phyloP scores from a whole-genome alignment of 2,888 invertebrate genomes.

The Incurvaria masculella region DNA sequence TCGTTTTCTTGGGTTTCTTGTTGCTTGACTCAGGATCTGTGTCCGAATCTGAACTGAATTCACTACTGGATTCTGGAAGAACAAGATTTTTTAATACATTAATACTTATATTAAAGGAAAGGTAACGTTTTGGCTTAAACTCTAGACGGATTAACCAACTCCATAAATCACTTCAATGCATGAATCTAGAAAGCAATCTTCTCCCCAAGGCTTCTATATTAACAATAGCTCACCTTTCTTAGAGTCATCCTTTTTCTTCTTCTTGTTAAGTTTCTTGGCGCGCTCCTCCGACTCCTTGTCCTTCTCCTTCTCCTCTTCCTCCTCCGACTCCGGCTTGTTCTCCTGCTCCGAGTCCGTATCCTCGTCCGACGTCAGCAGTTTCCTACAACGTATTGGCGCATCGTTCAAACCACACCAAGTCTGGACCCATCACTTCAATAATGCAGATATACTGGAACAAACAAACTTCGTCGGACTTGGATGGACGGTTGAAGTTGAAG shows the following conservation, averaged over 20 bases:
- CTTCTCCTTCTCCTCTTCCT: conserved; percentile 67
- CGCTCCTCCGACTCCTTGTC: conserved; percentile 70
- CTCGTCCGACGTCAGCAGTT: conserved; percentile 84
- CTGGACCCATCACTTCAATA: neutral
- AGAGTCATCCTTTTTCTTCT: conserved; percentile 61
- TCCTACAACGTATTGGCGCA: conserved; percentile 42
- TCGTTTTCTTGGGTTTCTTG: conserved; percentile 44
- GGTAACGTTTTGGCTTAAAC: too few species aligned
- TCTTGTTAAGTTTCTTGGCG: conserved; percentile 52
- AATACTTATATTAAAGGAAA: too few species aligned
- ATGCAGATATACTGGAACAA: neutral
- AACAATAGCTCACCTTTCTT: conserved; percentile 62
- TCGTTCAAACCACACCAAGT: too few species aligned
- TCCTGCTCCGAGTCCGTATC: conserved; percentile 84
- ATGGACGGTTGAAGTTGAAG: too few species aligned
- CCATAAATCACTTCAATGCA: too few species aligned
- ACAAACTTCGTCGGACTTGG: neutral
- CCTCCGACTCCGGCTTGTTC: conserved; percentile 69
- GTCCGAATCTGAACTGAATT: conserved; percentile 73
- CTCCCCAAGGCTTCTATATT: too few species aligned
- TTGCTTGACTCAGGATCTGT: conserved; percentile 54
- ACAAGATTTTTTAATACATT: too few species aligned
- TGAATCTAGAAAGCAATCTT: too few species aligned
- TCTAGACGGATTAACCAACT: too few species aligned
- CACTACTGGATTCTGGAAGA: conserved; percentile 61